Evolutionary conservation across 2,797 vertebrate species (phyloP), one percentile per base, ranked within the genome.

Genomic region (Spatula versicolor): DNA sequence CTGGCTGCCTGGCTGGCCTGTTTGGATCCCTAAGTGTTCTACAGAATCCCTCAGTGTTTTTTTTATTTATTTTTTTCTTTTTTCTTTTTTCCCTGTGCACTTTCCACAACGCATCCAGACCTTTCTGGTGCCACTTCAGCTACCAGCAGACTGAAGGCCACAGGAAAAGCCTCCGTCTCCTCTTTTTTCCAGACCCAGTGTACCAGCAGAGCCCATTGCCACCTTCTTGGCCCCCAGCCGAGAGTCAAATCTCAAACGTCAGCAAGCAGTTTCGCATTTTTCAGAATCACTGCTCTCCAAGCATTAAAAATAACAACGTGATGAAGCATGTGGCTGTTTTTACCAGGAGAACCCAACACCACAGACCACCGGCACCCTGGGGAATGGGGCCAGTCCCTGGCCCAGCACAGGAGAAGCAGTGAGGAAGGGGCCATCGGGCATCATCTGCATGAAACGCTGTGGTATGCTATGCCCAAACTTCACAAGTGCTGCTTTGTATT

Each of bases 261-360:
- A 66, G 69, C 43, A 39, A 84, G 77, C 23, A 7, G 72, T 55
- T 94, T 7, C 83, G 69, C 48, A 17, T 91, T 94, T 94, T 83
- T 63, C 60, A 83, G 82, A 85, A 81, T 75, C 37, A 93, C 68
- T 39, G 45, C 75, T 80, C 81, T 93, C 60, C 95, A 90, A 89
- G 26, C 66, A 81, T 54, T 86, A 82, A 80, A 78, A 91, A 8
- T 43, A 76, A 18, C 46, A 41, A 83, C 19, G 77, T 37, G n/a
- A 19, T 83, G 37, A 86, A 84, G 52, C 64, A 86, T 85, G 62
- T 0, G 0, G 74, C 26, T 73, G 9, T 5, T 25, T 83, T 68
- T 35, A 54, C 20, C 45, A 19, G 60, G 39, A 92, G 43, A 55
- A 62, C n/a, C 21, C 19, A 26, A 67, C 35, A 48, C 7, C 77